Evolutionary conservation across 2,113 vertebrate species (phyloP).

Genomic region (Empidonax alnorum): DNA sequence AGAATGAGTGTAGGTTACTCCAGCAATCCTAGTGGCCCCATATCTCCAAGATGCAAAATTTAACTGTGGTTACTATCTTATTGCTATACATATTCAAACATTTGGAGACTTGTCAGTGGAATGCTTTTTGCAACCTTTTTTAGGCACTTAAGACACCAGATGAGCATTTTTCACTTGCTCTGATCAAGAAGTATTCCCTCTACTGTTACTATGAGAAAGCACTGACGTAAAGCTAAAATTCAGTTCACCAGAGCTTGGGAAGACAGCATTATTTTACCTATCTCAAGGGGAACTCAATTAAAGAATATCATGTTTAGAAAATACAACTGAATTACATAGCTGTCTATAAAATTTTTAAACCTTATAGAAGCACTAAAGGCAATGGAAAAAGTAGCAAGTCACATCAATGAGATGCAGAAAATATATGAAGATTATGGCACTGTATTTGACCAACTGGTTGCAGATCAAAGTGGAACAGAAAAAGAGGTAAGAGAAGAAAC

Average conservation of each 20-base stretch:
- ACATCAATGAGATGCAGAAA: constrained; percentile 99
- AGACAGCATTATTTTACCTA: not conserved
- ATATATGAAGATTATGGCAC: constrained; percentile 96
- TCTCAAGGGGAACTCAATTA: not conserved
- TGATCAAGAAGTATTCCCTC: not conserved
- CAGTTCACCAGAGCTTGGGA: not conserved
- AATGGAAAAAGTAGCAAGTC: constrained; percentile 98
- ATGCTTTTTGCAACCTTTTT: not conserved
- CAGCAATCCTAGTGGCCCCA: not conserved
- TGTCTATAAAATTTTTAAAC: not conserved
- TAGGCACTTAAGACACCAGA: not conserved
- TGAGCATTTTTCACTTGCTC: not conserved
- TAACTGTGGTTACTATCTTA: not conserved
- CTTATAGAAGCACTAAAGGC: constrained; percentile 91
- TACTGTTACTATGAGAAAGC: not conserved
- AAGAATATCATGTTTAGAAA: not conserved
- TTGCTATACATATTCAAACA: not conserved
- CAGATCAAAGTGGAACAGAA: constrained; percentile 89
- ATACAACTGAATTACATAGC: not conserved
- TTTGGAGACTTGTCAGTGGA: not conserved
- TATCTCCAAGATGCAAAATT: not conserved
- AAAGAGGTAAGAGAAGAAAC: constrained; percentile 85
- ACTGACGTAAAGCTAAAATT: not conserved
- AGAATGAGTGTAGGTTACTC: not conserved
- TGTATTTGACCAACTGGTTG: constrained; percentile 94